phyloP scores from a whole-genome alignment of 23 tunicate genomes.

The Oikopleura vanhoeffeni region DNA sequence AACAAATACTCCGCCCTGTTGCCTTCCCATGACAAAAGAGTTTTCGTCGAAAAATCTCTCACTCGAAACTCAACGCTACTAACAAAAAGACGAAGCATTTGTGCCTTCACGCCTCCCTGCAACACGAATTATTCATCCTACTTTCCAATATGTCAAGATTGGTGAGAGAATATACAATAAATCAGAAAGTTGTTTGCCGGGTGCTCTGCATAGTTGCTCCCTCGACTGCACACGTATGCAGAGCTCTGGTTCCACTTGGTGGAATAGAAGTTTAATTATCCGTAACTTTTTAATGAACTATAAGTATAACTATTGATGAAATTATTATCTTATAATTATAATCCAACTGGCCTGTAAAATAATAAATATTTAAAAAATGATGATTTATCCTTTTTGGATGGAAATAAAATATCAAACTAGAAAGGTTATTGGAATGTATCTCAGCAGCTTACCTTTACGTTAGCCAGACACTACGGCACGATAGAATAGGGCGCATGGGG shows the following conservation, averaged over 20 bases:
- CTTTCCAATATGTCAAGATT: neutral
- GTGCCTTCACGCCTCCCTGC: neutral
- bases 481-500: too few species aligned
- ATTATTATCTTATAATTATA: too few species aligned
- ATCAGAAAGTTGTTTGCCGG: neutral
- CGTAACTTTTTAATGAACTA: too few species aligned
- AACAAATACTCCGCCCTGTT: neutral
- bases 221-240: neutral
- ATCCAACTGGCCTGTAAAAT: too few species aligned
- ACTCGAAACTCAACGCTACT: neutral
- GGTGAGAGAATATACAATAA: neutral
- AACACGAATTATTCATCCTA: neutral
- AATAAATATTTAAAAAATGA: too few species aligned
- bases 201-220: neutral
- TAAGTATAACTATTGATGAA: too few species aligned
- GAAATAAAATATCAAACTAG: too few species aligned
- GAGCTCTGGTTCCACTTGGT: neutral
- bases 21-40: slow-evolving; percentile 10
- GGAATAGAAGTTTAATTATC: slow-evolving; percentile 1
- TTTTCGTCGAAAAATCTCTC: neutral
- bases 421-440: too few species aligned
- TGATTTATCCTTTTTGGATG: too few species aligned
- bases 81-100: neutral
- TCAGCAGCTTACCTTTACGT: too few species aligned
- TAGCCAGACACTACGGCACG: too few species aligned